A percentile compares a stretch with the other conserved stretches of the same genome.
These are phyloP conservation scores for Lycophotia porphyrea DNA, from an alignment of 2,888 invertebrate genomes.

Conservation along the genomic window DNA sequence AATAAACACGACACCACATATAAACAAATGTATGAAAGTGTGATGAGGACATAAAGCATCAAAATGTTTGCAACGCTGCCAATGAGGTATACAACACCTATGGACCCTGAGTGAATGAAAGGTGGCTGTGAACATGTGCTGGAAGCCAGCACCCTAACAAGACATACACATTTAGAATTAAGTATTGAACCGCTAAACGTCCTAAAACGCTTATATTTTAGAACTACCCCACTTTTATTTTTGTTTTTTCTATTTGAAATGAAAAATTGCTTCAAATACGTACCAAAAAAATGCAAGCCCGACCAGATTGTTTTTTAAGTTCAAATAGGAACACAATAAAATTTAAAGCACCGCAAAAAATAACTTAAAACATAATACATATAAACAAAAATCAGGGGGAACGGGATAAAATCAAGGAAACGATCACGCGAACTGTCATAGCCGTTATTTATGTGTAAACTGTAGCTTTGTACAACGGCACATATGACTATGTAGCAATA, in stretches of 20 bases:
- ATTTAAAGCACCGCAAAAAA: slow-evolving; percentile 36
- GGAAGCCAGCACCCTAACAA: background rate
- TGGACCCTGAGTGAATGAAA: slow-evolving; percentile 27
- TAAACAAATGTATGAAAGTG: slow-evolving; percentile 27
- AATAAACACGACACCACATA: slow-evolving; percentile 38
- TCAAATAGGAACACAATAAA: slow-evolving; percentile 5
- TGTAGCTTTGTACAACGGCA: slow-evolving; percentile 16
- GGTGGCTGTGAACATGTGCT: slow-evolving; percentile 51
- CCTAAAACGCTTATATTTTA: background rate
- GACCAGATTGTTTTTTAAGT: background rate
- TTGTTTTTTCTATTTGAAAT: background rate
- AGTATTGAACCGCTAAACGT: slow-evolving; percentile 21
- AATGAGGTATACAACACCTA: slow-evolving; percentile 28
- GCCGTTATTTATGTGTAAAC: slow-evolving; percentile 33
- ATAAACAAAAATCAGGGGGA: background rate
- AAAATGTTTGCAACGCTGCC: slow-evolving; percentile 58
- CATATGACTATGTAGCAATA: slow-evolving; percentile 11
- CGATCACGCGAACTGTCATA: slow-evolving; percentile 52
- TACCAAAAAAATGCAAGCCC: background rate
- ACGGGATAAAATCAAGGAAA: slow-evolving; percentile 23
- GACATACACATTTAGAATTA: slow-evolving; percentile 1
- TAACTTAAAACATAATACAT: background rate
- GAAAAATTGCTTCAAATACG: background rate
- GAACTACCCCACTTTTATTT: background rate
- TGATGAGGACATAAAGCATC: slow-evolving; percentile 38